phyloP scores from a whole-genome alignment of 1,140 invertebrate genomes.

The Drosophila pandora region DNA sequence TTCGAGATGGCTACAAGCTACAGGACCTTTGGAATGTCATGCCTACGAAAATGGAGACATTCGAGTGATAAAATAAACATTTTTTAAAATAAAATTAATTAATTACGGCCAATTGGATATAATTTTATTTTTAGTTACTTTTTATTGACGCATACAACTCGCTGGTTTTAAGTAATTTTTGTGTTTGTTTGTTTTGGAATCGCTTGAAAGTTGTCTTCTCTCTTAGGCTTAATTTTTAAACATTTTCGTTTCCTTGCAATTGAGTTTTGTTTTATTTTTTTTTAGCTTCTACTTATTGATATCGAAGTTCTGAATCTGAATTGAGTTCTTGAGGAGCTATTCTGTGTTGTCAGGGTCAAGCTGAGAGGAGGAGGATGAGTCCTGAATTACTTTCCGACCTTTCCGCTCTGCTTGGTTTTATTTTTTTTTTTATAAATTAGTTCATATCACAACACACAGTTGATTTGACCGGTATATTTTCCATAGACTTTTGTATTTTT shows the following conservation, averaged over 20 bases:
- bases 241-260: conserved; percentile 28
- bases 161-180: conserved; percentile 68
- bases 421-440: conserved; percentile 68
- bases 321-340: conserved; percentile 16
- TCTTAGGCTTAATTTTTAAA: conserved; percentile 36
- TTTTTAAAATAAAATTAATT: too few relatives aligned
- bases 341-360: conserved; percentile 46
- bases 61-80: conserved; percentile 5
- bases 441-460: conserved; percentile 83
- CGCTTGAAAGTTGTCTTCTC: conserved; percentile 38
- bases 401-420: conserved; percentile 11
- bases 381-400: conserved; percentile 24
- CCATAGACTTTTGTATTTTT: conserved; percentile 50
- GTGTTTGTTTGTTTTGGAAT: conserved; percentile 40
- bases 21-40: conserved; percentile 84
- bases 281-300: conserved; percentile 29
- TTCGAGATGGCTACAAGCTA: conserved; percentile 87
- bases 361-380: conserved; percentile 13
- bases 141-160: conserved; percentile 75
- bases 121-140: conserved; percentile 29
- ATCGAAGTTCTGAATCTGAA: conserved; percentile 23
- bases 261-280: conserved; percentile 3
- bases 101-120: background rate
- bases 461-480: conserved; percentile 72
- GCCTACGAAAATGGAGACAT: conserved; percentile 68